These are phyloP conservation scores for Melanaphis sacchari DNA, from an alignment of 1,140 invertebrate species.

Conservation along the genomic window DNA sequence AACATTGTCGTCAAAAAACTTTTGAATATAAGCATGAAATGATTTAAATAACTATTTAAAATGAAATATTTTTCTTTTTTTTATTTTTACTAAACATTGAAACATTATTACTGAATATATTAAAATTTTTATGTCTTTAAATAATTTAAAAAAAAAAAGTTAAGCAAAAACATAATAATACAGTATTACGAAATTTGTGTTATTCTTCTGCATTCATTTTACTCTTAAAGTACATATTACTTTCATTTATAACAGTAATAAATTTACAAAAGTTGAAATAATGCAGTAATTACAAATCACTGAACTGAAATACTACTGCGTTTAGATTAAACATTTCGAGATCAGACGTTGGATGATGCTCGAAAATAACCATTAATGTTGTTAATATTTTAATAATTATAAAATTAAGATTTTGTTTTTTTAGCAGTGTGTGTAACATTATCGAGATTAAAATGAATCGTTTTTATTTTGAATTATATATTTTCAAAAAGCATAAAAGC, in stretches of 20 bases:
- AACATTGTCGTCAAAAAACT: not conserved
- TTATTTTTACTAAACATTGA: not conserved
- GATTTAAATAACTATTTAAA: not conserved
- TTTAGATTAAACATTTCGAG: not conserved
- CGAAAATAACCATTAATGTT: not conserved
- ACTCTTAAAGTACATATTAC: not conserved
- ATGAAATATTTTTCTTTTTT: not conserved
- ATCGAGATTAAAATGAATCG: not conserved
- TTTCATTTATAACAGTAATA: not conserved
- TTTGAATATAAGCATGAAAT: not conserved
- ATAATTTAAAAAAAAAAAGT: not conserved
- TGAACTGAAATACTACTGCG: not conserved
- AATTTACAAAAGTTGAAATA: not conserved
- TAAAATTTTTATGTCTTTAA: not conserved
- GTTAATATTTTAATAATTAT: not conserved
- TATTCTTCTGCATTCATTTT: not conserved
- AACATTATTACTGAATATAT: not conserved
- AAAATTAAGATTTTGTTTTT: not conserved
- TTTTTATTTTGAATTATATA: not conserved
- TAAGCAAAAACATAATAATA: not conserved
- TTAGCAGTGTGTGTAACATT: not conserved
- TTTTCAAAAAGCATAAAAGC: no score
- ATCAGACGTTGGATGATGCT: not conserved
- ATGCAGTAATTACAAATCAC: not conserved
- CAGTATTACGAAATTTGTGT: not conserved